Evolutionary conservation across 2,113 vertebrate species (phyloP).

Genomic region (Triplophysa tibetana): DNA sequence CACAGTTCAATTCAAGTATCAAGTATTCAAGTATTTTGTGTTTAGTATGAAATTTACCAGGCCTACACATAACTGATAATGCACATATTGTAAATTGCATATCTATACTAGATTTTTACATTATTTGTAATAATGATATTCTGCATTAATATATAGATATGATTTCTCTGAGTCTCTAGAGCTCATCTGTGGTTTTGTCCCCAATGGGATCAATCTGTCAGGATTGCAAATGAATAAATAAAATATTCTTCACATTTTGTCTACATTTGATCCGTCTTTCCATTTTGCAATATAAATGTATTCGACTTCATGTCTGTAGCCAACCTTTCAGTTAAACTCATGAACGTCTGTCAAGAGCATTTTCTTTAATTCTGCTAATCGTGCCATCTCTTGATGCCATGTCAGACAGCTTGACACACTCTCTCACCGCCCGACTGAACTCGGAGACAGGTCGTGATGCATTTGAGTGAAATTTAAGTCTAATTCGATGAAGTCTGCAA

Average conservation of each 20-base stretch:
- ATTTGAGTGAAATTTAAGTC: constrained; percentile 30
- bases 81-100: not conserved
- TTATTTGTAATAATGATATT: no score
- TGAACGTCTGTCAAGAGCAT: constrained; percentile 18
- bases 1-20: not conserved
- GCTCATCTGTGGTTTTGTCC: not conserved
- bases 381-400: constrained; percentile 4
- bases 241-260: no score
- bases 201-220: not conserved
- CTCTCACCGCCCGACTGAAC: not conserved
- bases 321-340: not conserved
- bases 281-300: not conserved
- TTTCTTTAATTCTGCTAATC: constrained; percentile 18
- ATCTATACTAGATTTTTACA: not conserved
- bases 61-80: not conserved
- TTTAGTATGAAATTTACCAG: not conserved
- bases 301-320: not conserved
- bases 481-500: constrained; percentile 27
- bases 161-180: not conserved
- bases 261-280: not conserved
- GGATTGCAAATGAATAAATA: not conserved
- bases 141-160: no score
- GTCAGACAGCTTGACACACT: constrained; percentile 22
- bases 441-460: not conserved
- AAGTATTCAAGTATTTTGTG: not conserved